Base-by-base conservation (phyloP, 2,888 invertebrate genomes). In the Gastracanthus pulcherrimus region DNA sequence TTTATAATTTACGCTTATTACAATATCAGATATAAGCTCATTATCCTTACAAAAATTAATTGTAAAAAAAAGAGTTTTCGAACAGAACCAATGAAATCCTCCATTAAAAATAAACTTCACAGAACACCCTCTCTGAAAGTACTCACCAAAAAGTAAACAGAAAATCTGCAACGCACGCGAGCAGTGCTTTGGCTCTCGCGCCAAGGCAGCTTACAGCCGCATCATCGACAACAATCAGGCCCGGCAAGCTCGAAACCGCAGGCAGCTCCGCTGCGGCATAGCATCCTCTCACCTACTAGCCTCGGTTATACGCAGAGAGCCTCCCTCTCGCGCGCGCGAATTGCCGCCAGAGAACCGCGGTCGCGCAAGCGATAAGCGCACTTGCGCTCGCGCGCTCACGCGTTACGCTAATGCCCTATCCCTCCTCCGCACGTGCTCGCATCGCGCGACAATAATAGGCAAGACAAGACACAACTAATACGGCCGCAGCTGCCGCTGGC, bases 401-500 rank as follows among this genome's bases (percentile, higher is more conserved):
- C 64, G 38, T 38, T 62, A 55, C 36, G 58, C 69, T 75, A 67
- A 72, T 75, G 66, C 41, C 34, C 76, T 6, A 16, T 13, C 51
- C 48, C 41, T 29, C 48, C 29, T 9, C 26, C 34, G 34, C 34
- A 34, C 16, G 1, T 16, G 6, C 48, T 9, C 45, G 29, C 67
- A n/a, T 36, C 23, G 34, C 51, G 55, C 66, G 62, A 62, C 67
- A 81, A 76, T 82, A 82, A 82, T 80, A 76, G 76, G 79, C 79
- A 67, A 80, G 76, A 60, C 71, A 66, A 70, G 64, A 67, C n/a
- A n/a, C 75, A 66, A 71, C 67, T 77, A 77, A 77, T 81, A 69
- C 69, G 62, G 11, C 34, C 11, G 38, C 51, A 26, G 74, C 51
- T 71, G 48, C n/a, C n/a, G 41, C 31, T 13, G 26, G n/a, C n/a